Base-by-base conservation (phyloP, 2,113 vertebrate species). In the Anhinga anhinga region DNA sequence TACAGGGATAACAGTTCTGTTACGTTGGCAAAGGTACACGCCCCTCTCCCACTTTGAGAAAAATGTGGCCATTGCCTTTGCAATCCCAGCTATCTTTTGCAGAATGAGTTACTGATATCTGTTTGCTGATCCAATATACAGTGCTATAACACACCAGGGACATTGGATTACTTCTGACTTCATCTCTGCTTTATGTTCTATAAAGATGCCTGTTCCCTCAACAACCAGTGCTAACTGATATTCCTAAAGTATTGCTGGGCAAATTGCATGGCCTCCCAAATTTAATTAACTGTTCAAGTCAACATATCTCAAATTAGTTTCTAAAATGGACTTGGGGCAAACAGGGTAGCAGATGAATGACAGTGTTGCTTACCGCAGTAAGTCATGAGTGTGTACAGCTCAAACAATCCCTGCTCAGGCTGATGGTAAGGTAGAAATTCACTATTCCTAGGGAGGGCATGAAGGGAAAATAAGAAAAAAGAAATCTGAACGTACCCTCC, bases 271-370 rank as follows among this genome's bases (percentile, higher is more conserved):
- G 74, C 74, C 66, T 93, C 14, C 23, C 15, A 7, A 85, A 94
- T 95, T 93, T 88, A 95, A 96, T 97, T 97, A 97, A 95, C 78
- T 86, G 58, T 73, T 95, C 84, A 73, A 90, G 78, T 47, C 93
- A 93, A 45, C 26, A 20, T 56, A 80, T 70, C 66, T 88, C 63
- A 83, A 83, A 95, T 93, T 81, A 90, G 94, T 91, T 95, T 94
- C 70, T 69, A 50, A 94, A 91, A 91, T 59, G 49, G 29, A 63
- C 65, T 65, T 92, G 38, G 38, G 49, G 86, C 66, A 91, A 96
- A 86, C 45, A 42, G 15, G 79, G 92, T 82, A 85, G 59, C 50
- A 55, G 81, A 84, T 88, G 78, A 95, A 90, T 66, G 86, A 59
- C 62, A 66, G 42, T 30, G 53, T 30, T 80, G 26, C 53, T 91